Percentiles rank a stretch among this genome's conserved stretches.
Evolutionary conservation across 2,113 vertebrate species (phyloP).

Genomic region (Dasypus novemcinctus): DNA sequence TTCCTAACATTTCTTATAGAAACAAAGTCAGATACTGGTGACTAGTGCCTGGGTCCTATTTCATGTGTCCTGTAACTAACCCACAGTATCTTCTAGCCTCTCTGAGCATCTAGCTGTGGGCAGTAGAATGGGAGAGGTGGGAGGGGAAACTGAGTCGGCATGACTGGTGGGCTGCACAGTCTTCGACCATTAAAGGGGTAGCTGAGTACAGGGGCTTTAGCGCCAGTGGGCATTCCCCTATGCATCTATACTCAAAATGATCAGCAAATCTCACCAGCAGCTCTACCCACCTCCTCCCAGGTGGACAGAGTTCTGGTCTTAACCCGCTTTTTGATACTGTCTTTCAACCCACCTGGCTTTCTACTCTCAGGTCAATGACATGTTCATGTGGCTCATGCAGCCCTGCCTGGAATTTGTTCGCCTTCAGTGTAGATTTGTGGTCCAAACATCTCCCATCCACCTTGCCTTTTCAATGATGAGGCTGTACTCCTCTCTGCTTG

Average conservation of each 20-base stretch:
- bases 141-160: background rate
- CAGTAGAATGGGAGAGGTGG: background rate
- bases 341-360: slow-evolving; percentile 41
- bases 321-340: background rate
- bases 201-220: background rate
- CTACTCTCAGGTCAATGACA: slow-evolving; percentile 85
- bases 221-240: background rate
- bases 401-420: slow-evolving; percentile 91
- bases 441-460: slow-evolving; percentile 91
- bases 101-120: background rate
- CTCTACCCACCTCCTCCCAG: background rate
- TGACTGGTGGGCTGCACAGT: background rate
- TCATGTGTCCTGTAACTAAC: background rate
- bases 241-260: background rate
- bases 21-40: background rate
- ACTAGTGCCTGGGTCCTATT: background rate
- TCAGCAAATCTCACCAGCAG: background rate
- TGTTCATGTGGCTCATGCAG: slow-evolving; percentile 93
- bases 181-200: background rate
- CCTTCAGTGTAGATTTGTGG: slow-evolving; percentile 85
- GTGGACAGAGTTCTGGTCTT: background rate
- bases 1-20: background rate
- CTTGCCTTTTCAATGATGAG: slow-evolving; percentile 90
- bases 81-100: background rate
- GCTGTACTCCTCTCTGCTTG: slow-evolving; percentile 90